These are phyloP conservation scores for Xiphorhynchus elegans DNA, from an alignment of 2,113 vertebrate species.

Conservation along the genomic window DNA sequence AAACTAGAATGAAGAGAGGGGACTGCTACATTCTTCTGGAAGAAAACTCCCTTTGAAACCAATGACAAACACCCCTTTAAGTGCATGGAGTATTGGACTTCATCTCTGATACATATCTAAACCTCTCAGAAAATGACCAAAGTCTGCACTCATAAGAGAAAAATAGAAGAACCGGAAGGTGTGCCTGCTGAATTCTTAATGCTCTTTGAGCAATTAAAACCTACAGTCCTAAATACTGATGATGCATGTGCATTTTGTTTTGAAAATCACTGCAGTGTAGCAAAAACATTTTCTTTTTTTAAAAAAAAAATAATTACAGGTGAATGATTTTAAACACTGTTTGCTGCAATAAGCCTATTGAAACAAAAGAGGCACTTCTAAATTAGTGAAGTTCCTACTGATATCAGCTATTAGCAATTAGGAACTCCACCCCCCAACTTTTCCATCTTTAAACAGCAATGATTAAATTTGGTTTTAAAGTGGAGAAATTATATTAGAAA, in stretches of 20 bases:
- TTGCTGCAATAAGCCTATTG: slow-evolving; percentile 56
- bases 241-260: slow-evolving; percentile 41
- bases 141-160: background rate
- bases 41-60: background rate
- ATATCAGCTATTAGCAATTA: slow-evolving; percentile 69
- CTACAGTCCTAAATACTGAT: slow-evolving; percentile 1
- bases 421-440: slow-evolving; percentile 41
- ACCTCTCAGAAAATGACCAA: background rate
- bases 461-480: slow-evolving; percentile 69
- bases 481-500: slow-evolving; percentile 66
- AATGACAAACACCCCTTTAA: background rate
- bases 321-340: slow-evolving; percentile 63
- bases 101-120: background rate
- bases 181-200: background rate
- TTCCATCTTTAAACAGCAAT: slow-evolving; percentile 56
- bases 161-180: background rate
- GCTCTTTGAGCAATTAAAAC: background rate
- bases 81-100: background rate
- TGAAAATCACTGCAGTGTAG: slow-evolving; percentile 36
- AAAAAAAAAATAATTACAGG: slow-evolving; percentile 60
- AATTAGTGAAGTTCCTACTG: slow-evolving; percentile 67
- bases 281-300: slow-evolving; percentile 36
- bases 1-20: background rate
- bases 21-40: background rate
- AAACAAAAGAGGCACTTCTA: slow-evolving; percentile 71